Conservation (phyloP, 2,888 invertebrate species). For the Ellobium chinense region DNA sequence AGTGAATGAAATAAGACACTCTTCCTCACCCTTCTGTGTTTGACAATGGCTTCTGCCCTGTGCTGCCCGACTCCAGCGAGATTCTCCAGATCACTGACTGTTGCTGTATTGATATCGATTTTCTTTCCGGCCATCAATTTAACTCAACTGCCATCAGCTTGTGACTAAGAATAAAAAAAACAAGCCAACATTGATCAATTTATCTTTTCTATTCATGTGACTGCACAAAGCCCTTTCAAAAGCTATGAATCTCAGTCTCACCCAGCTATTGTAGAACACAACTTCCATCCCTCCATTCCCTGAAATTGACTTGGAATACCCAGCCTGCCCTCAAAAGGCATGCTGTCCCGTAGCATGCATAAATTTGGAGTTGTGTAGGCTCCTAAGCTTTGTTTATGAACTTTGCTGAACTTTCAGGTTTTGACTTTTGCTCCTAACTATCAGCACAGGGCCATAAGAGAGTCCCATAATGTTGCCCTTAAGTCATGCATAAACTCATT, state of each 20-base stretch:
- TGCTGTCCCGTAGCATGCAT: too few species aligned
- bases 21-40: conserved; percentile 75
- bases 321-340: too few species aligned
- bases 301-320: too few species aligned
- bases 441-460: too few species aligned
- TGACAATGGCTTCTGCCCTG: conserved; percentile 78
- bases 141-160: conserved; percentile 35
- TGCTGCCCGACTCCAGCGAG: conserved; percentile 76
- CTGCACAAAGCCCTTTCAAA: neutral
- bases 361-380: too few species aligned
- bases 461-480: too few species aligned
- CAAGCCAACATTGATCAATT: neutral
- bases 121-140: conserved; percentile 66
- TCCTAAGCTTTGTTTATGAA: too few species aligned
- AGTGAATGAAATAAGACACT: neutral
- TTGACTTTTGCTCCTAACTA: too few species aligned
- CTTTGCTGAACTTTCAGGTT: too few species aligned
- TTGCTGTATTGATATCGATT: conserved; percentile 78
- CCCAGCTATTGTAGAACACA: too few species aligned
- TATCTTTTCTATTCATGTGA: neutral
- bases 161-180: neutral
- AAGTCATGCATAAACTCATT: too few species aligned
- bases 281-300: too few species aligned
- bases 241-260: neutral
- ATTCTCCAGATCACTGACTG: conserved; percentile 75